Evolutionary conservation across 2,797 vertebrate species (phyloP), one percentile per base, ranked within the genome.

Genomic region (Oceanodroma leucorhoa): DNA sequence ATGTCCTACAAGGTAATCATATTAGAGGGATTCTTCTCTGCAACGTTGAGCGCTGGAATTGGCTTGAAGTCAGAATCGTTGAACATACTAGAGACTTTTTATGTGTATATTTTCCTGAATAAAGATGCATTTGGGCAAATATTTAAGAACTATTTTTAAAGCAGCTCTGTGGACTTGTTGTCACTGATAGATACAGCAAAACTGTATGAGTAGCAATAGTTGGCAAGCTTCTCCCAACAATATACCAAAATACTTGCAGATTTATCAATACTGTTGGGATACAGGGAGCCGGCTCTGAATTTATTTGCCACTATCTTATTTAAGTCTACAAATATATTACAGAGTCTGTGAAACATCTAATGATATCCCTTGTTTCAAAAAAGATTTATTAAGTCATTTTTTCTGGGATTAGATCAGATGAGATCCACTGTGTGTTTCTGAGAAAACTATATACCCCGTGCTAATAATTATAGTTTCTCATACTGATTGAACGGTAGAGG

Each of bases 1-100:
- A 62, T 95, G 54, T 81, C 72, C 76, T 87, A 30, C 34, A 48
- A 66, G 55, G 55, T 95, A 90, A 92, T 90, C 66, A 51, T 55
- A 70, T 83, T 91, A 91, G 80, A 84, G 27, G 88, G 83, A 76
- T 94, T 91, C 87, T 95, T 71, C 69, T 58, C 80, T 70, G 66
- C 14, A 20, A 50, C 0, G 0, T 23, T 83, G 69, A 73, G 69
- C 0, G 0, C 51, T 62, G 40, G 43, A 88, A 88, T 62, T 69
- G 76, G 82, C 78, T 92, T 85, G 51, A 86, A 83, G 62, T 76
- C 87, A 86, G 73, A 91, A 83, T 88, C 53, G 46, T 50, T 79
- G 43, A 73, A 58, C 13, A 1, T 54, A 21, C 24, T 34, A 21
- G 65, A 81, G 76, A 71, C n/a, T 77, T 36, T 36, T 36, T 54